Conservation (phyloP, 1,140 invertebrate genomes). For the Brachionus rubens region DNA sequence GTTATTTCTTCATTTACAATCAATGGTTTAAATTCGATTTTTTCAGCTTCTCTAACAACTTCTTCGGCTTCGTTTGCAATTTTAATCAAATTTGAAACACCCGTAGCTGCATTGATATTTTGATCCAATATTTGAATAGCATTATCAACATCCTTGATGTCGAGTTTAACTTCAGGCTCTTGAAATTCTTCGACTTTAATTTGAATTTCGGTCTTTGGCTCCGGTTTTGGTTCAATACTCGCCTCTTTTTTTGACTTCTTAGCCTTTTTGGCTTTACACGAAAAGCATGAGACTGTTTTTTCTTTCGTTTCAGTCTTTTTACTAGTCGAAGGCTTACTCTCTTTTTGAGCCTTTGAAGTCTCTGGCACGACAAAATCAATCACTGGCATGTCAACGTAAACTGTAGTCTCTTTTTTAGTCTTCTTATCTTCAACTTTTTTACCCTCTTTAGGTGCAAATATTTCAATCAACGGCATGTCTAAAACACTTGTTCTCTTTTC, state of each 20-base stretch:
- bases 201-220: not conserved
- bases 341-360: not conserved
- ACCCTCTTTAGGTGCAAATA: not conserved
- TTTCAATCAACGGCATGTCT: not conserved
- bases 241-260: not conserved
- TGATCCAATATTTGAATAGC: not conserved
- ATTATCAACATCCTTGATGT: not conserved
- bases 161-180: not conserved
- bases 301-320: not conserved
- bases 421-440: not conserved
- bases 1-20: not conserved
- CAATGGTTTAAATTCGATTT: not conserved
- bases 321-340: too few relatives aligned
- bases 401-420: not conserved
- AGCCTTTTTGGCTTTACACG: not conserved
- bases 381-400: slow-evolving; percentile 19
- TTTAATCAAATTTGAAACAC: not conserved
- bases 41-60: not conserved
- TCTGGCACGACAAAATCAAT: not conserved
- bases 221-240: not conserved
- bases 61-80: not conserved
- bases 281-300: slow-evolving; percentile 9
- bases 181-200: not conserved
- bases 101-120: not conserved
- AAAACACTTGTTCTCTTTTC: not conserved